A percentile compares a stretch with the other conserved stretches of the same genome.
Conservation (phyloP, 2,888 invertebrate genomes). For the Sylvicola cinctus region DNA sequence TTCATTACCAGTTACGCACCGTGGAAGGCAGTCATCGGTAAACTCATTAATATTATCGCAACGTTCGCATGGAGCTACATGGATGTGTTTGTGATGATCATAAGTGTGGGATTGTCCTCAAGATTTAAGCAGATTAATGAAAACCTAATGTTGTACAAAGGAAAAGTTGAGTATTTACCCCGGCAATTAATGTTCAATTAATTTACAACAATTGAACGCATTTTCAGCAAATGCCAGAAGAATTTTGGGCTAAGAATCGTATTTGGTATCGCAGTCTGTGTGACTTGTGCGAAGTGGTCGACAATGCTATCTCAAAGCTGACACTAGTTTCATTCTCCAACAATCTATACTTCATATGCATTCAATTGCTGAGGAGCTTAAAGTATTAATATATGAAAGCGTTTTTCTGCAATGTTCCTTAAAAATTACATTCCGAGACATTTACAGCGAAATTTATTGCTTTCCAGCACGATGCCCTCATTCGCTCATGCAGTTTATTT, state of each 20-base stretch:
- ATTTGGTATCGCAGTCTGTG: slow-evolving; percentile 30
- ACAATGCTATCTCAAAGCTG: slow-evolving; percentile 28
- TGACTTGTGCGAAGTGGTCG: slow-evolving; percentile 27
- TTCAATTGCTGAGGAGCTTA: slow-evolving; percentile 32
- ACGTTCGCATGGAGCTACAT: slow-evolving; percentile 56
- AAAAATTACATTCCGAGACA: not conserved
- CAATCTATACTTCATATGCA: slow-evolving; percentile 35
- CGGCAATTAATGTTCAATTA: not conserved
- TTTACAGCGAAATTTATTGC: not conserved
- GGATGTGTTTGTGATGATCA: slow-evolving; percentile 50
- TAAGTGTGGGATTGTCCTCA: slow-evolving; percentile 44
- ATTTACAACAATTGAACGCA: not conserved
- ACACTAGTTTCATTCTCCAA: slow-evolving; percentile 32
- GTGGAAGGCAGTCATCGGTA: slow-evolving; percentile 15
- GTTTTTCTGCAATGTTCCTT: not conserved
- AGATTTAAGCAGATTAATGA: slow-evolving; percentile 41
- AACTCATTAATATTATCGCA: slow-evolving; percentile 31
- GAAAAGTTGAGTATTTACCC: slow-evolving; percentile 22
- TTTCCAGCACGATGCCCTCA: slow-evolving; percentile 19
- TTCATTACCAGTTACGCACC: slow-evolving; percentile 13
- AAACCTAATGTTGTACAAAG: slow-evolving; percentile 26
- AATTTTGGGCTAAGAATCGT: slow-evolving; percentile 31
- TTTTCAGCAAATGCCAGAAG: slow-evolving; percentile 19
- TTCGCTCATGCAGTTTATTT: slow-evolving; percentile 29
- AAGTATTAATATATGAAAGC: slow-evolving; percentile 13